Evolutionary conservation across 2,888 invertebrate species (phyloP), one percentile per base, ranked within the genome.

Genomic region (Fabriciana adippe): DNA sequence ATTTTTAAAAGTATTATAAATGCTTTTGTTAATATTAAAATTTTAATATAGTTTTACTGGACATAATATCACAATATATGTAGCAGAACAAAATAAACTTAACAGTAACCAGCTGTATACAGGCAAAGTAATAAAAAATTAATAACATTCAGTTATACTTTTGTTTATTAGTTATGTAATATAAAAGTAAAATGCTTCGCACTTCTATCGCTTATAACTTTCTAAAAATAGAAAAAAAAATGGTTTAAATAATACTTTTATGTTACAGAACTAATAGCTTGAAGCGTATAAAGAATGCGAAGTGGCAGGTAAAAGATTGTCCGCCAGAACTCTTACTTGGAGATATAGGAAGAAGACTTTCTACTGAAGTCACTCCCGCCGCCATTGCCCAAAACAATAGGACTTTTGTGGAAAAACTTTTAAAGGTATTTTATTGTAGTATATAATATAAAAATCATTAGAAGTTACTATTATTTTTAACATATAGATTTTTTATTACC

Each of bases 311-410:
- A 67, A 94, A 94, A 79, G 94, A 94, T 77, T 94, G 94, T 67
- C 93, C 94, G 3, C 89, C 94, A 53, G 94, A 92, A 73, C 73
- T 91, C 72, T 77, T 92, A 66, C 78, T 92, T 56, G 91, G 91
- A 0, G 93, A 93, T 73, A 88, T 93, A 61, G 90, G 88, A 72
- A 88, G 94, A 61, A 92, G 94, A 73, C 81, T 94, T 61, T 94
- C 94, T 0, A 94, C 95, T 2, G 95, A 95, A 73, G 94, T 95
- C 77, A 97, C 97, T 73, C 97, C 98, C 0, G 97, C 98, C 0
- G 94, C 97, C 51, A 97, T 99, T 79, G 98, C 98, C 15, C 98
- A 99, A 86, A 98, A 98, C 48, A 99, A 99, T 89, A 98, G 98
- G 96, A 97, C 97, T 31, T 99, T 99, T 92, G 99, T 99, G 59